Percentiles rank a stretch among this genome's conserved stretches.
These are phyloP conservation scores for Loripinus fragilis DNA, from an alignment of 2,888 invertebrate genomes.

Conservation along the genomic window DNA sequence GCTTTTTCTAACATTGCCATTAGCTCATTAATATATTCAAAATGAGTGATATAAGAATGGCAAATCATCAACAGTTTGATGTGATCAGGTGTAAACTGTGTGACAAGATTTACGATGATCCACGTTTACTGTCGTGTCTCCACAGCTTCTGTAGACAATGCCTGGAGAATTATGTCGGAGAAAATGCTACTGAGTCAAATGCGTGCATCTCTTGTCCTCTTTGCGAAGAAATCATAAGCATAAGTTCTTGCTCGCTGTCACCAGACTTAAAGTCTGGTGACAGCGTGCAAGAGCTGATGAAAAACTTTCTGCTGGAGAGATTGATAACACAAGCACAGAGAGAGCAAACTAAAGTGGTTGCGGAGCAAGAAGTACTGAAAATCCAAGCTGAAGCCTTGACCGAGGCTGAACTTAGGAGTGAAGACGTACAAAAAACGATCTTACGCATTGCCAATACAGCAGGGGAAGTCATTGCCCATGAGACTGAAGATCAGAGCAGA, in stretches of 20 bases:
- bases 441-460: slow-evolving; percentile 57
- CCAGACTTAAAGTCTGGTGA: slow-evolving; percentile 39
- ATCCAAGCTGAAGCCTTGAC: slow-evolving; percentile 45
- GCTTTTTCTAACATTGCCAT: too few relatives aligned
- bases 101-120: slow-evolving; percentile 68
- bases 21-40: too few relatives aligned
- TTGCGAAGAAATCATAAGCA: slow-evolving; percentile 49
- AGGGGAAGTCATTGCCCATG: slow-evolving; percentile 54
- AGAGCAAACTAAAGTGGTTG: slow-evolving; percentile 47
- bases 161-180: slow-evolving; percentile 58
- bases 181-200: slow-evolving; percentile 3
- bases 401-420: slow-evolving; percentile 44
- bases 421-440: slow-evolving; percentile 44
- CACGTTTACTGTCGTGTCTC: slow-evolving; percentile 74
- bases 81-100: slow-evolving; percentile 69
- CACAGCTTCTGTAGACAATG: slow-evolving; percentile 77
- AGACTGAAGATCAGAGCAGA: slow-evolving; percentile 34
- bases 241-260: too few relatives aligned
- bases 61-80: slow-evolving; percentile 54
- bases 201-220: slow-evolving; percentile 46
- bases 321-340: slow-evolving; percentile 49
- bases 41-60: slow-evolving; percentile 42
- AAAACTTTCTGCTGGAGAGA: slow-evolving; percentile 51
- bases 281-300: slow-evolving; percentile 30
- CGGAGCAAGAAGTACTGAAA: slow-evolving; percentile 50